A percentile compares a stretch with the other conserved stretches of the same genome.
phyloP scores from a whole-genome alignment of 2,888 invertebrate genomes.

The Sthenelais limicola region DNA sequence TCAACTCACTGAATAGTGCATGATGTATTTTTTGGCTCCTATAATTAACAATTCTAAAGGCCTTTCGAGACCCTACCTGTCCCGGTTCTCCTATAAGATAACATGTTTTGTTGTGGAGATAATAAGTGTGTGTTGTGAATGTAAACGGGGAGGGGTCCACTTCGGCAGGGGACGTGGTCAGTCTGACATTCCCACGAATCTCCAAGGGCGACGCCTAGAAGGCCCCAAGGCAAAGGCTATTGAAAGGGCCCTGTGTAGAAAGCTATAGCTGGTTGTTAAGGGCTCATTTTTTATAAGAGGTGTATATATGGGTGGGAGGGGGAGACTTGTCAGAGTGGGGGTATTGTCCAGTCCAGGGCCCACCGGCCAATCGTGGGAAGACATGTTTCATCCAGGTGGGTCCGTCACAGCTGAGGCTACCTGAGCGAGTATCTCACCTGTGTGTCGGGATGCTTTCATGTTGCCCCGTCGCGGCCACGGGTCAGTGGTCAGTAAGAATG shows the following conservation, averaged over 20 bases:
- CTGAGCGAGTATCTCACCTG: conserved; percentile 18
- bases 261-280: conserved; percentile 28
- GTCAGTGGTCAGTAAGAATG: conserved; percentile 22
- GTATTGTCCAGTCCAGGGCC: conserved; percentile 19
- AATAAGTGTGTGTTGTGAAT: conserved; percentile 13
- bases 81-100: conserved; percentile 21
- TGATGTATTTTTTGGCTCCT: conserved; percentile 9
- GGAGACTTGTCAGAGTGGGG: not conserved
- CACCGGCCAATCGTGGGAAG: conserved; percentile 23
- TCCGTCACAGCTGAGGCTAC: not conserved
- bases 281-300: conserved; percentile 19
- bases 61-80: no score
- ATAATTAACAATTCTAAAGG: conserved; percentile 26
- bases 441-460: conserved; percentile 34
- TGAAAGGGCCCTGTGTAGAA: not conserved
- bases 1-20: conserved; percentile 22
- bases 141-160: not conserved
- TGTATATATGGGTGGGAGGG: conserved; percentile 11
- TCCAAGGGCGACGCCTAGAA: conserved; percentile 31
- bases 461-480: conserved; percentile 28
- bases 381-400: conserved; percentile 34
- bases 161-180: not conserved
- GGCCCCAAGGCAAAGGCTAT: conserved; percentile 8
- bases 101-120: conserved; percentile 33
- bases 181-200: conserved; percentile 32